These are phyloP conservation scores for Chrysina gloriosa DNA, from an alignment of 2,888 invertebrate species.

Conservation along the genomic window DNA sequence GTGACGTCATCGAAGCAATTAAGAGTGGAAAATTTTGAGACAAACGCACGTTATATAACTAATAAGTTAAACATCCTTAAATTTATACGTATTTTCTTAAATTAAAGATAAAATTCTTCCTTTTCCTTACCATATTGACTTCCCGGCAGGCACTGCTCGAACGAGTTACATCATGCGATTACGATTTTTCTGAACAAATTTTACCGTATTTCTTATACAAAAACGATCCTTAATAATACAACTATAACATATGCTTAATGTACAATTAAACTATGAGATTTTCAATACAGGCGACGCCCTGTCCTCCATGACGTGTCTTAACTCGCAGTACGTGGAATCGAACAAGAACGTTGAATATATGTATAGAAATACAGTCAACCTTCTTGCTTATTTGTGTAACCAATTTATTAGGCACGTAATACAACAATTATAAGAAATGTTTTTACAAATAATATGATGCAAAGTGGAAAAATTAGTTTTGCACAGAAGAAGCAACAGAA, in stretches of 20 bases:
- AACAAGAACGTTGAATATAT: constrained; percentile 46
- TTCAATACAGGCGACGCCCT: constrained; percentile 48
- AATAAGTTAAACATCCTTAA: constrained; percentile 32
- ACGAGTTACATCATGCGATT: constrained; percentile 40
- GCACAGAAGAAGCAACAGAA: constrained; percentile 52
- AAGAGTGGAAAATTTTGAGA: not conserved
- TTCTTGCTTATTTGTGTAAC: constrained; percentile 46
- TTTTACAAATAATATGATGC: constrained; percentile 44
- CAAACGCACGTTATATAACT: constrained; percentile 14
- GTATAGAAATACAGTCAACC: constrained; percentile 45
- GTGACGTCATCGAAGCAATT: constrained; percentile 32
- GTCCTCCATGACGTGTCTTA: constrained; percentile 50
- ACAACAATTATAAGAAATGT: constrained; percentile 47
- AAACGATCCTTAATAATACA: constrained; percentile 33
- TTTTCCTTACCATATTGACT: constrained; percentile 41
- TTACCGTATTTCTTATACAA: constrained; percentile 16
- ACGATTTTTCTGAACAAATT: constrained; percentile 14
- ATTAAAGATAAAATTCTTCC: constrained; percentile 41
- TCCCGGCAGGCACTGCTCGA: constrained; percentile 33
- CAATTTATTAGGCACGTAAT: constrained; percentile 42
- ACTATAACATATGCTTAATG: constrained; percentile 12
- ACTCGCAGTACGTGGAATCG: constrained; percentile 39
- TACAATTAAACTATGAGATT: constrained; percentile 27
- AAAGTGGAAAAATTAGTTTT: constrained; percentile 44
- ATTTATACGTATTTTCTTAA: constrained; percentile 23